Base-by-base conservation (phyloP, 2,888 invertebrate genomes). In the Xylota segnis region DNA sequence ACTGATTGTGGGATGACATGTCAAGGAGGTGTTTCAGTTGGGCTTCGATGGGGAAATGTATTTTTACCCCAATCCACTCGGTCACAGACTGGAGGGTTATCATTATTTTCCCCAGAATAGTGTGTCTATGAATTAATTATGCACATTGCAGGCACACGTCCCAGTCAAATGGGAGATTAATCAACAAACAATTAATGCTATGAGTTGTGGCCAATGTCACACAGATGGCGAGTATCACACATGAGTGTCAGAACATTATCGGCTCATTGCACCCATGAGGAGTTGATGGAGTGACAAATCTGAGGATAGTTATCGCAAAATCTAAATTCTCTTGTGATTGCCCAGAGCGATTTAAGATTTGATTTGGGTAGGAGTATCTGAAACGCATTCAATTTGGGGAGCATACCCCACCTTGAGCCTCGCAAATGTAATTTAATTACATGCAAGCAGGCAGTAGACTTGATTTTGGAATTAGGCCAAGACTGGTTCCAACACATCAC, bases 161-260 rank as follows among this genome's bases (percentile, higher is more conserved):
- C 47, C 32, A 27, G 4, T 2, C 45, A 63, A 74, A 74, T 74
- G 50, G 72, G 54, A 79, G 83, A 83, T 83, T 83, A 79, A 79
- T 79, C 68, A 79, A 68, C 83, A 79, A 83, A 78, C 83, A 83
- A 78, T 83, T 83, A 83, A 79, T 68, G 54, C 74, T 56, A 74
- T 83, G 83, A 68, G 58, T 83, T 74, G 83, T 70, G 71, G 59
- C 59, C 66, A 71, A 54, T 77, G 52, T 59, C 45, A 45, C 34
- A 16, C 71, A 63, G 76, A 58, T 71, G 76, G 43, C 40, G 63
- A 50, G 65, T 65, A 59, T 65, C 76, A 65, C 76, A 79, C 56
- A 61, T 79, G 74, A 23, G 23, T 70, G 74, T 83, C 74, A 34
- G 79, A 68, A 74, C 72, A 78, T 78, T 83, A 78, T 83, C 75